These are phyloP conservation scores for Enteromius thamalakanensis DNA, from an alignment of 2,797 vertebrate species.

Conservation along the genomic window DNA sequence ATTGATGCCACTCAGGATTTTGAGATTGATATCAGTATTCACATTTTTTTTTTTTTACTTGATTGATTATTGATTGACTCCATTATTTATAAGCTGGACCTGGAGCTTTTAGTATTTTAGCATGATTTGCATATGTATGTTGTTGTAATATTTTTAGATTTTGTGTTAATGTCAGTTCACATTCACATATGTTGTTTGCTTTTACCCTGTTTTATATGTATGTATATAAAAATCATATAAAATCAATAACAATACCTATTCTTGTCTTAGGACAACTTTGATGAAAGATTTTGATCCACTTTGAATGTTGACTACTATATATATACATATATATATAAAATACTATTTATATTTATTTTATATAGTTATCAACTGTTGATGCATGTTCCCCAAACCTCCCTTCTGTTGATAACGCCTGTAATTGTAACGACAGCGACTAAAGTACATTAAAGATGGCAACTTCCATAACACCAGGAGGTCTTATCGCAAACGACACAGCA, in stretches of 20 bases:
- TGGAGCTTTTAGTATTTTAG: not conserved
- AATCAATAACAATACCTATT: too few relatives aligned
- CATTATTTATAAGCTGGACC: not conserved
- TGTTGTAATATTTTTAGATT: not conserved
- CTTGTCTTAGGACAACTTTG: too few relatives aligned
- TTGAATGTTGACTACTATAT: too few relatives aligned
- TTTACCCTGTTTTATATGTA: not conserved
- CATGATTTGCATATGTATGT: not conserved
- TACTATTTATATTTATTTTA: too few relatives aligned
- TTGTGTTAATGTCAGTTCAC: not conserved
- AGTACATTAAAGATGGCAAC: not conserved
- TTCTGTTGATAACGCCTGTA: not conserved
- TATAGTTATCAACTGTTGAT: too few relatives aligned
- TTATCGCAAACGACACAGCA: not conserved
- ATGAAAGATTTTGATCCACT: too few relatives aligned
- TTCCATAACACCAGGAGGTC: conserved; percentile 6
- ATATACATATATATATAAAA: too few relatives aligned
- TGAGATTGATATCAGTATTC: too few relatives aligned
- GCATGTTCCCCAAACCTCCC: not conserved
- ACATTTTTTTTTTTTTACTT: too few relatives aligned
- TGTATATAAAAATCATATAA: too few relatives aligned
- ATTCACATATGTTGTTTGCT: not conserved
- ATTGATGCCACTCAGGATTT: too few relatives aligned
- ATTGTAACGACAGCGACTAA: not conserved
- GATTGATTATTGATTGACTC: not conserved